phyloP scores from a whole-genome alignment of 1,140 invertebrate genomes.

The Acromyrmex heyeri region DNA sequence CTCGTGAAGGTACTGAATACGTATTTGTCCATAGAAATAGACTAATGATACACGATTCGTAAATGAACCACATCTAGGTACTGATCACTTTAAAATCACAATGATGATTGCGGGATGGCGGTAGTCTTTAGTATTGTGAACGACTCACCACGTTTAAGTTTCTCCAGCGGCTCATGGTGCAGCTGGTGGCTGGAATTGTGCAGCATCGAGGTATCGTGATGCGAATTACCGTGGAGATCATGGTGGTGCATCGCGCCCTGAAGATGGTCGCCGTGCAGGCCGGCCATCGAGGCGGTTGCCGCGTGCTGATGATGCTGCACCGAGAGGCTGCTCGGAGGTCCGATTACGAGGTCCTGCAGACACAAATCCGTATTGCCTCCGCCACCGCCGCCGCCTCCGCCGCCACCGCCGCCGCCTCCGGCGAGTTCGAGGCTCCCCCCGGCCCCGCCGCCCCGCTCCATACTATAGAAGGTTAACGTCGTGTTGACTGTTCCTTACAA shows the following conservation, averaged over 20 bases:
- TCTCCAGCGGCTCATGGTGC: slow-evolving; percentile 93
- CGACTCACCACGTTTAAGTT: slow-evolving; percentile 93
- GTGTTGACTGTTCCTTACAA: slow-evolving; percentile 81
- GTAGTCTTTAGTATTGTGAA: slow-evolving; percentile 71
- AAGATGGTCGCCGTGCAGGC: slow-evolving; percentile 86
- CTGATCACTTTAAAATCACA: not conserved
- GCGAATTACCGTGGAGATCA: slow-evolving; percentile 88
- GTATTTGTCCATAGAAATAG: not conserved
- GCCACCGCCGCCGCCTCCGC: slow-evolving; percentile 88
- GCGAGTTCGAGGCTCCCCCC: slow-evolving; percentile 86
- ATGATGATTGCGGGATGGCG: not conserved
- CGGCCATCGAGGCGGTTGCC: slow-evolving; percentile 89
- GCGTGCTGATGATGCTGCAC: slow-evolving; percentile 89
- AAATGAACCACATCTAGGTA: not conserved
- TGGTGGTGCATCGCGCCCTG: slow-evolving; percentile 88
- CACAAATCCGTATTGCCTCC: slow-evolving; percentile 90
- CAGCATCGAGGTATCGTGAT: slow-evolving; percentile 87
- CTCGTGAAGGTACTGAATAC: not conserved
- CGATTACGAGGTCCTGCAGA: slow-evolving; percentile 91
- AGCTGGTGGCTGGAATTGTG: slow-evolving; percentile 85
- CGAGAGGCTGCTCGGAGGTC: slow-evolving; percentile 83
- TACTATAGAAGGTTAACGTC: slow-evolving; percentile 86
- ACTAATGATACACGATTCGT: not conserved
- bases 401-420: slow-evolving; percentile 88
- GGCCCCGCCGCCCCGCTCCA: slow-evolving; percentile 85